Evolutionary conservation across 2,113 vertebrate species (phyloP).

Genomic region (Mohoua ochrocephala): DNA sequence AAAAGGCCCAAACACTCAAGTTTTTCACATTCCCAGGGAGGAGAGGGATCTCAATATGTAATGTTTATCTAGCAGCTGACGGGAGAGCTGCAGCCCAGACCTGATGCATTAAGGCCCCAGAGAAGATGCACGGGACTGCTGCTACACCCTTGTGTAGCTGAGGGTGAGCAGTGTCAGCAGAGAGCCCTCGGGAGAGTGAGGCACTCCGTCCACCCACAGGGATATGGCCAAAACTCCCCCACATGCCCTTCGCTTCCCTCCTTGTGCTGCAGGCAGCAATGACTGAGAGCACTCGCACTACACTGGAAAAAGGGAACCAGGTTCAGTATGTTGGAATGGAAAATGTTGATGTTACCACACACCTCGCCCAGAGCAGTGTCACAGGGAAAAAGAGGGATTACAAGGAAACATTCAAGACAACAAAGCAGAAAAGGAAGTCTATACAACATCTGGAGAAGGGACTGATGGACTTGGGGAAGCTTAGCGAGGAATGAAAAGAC

Average conservation of each 20-base stretch:
- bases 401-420: background rate
- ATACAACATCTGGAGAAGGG: background rate
- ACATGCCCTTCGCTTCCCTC: background rate
- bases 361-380: background rate
- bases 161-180: background rate
- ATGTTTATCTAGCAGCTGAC: background rate
- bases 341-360: background rate
- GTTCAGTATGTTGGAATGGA: too few relatives aligned
- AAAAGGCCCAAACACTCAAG: slow-evolving; percentile 7
- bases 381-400: background rate
- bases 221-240: background rate
- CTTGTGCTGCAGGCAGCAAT: background rate
- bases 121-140: background rate
- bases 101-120: background rate
- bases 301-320: background rate
- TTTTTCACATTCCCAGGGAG: background rate
- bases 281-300: background rate
- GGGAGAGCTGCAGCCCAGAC: background rate
- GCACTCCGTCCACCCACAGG: background rate
- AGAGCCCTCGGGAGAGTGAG: background rate
- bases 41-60: background rate
- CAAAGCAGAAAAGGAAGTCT: background rate
- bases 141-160: background rate
- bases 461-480: background rate
- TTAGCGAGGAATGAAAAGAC: background rate